Conservation (phyloP, 2,113 vertebrate species). For the Albula goreensis region DNA sequence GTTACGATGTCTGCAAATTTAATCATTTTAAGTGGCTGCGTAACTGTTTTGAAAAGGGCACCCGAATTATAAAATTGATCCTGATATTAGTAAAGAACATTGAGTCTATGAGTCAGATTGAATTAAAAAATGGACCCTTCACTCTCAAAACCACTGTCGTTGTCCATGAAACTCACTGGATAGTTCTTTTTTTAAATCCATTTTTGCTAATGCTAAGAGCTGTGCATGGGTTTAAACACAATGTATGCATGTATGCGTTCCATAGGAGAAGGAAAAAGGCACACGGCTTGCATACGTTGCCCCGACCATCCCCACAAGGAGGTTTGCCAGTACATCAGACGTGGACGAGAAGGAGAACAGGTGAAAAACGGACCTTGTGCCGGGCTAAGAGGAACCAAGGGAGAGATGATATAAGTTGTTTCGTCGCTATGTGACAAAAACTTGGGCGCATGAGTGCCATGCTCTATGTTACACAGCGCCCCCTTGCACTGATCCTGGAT, state of each 20-base stretch:
- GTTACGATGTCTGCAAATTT: no score
- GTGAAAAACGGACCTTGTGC: constrained; percentile 54
- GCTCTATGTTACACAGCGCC: not conserved
- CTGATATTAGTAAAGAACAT: not conserved
- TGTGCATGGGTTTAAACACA: not conserved
- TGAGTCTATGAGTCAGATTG: not conserved
- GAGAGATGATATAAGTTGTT: no score
- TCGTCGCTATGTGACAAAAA: not conserved
- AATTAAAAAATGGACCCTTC: not conserved
- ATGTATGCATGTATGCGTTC: constrained; percentile 1
- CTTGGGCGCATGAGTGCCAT: no score
- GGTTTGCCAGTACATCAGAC: constrained; percentile 91
- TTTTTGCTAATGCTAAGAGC: not conserved
- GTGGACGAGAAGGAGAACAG: constrained; percentile 98
- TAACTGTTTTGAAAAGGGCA: not conserved
- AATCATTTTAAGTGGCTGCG: not conserved
- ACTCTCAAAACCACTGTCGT: not conserved
- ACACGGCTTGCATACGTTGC: constrained; percentile 88
- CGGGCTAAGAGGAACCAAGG: not conserved
- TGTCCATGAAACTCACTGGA: not conserved
- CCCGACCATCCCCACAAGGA: constrained; percentile 87
- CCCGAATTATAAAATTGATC: not conserved
- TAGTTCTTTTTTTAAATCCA: no score
- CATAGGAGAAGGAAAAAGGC: constrained; percentile 92
- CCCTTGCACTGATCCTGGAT: constrained; percentile 11